These are phyloP conservation scores for Chesias legatella DNA, from an alignment of 2,888 invertebrate genomes.

Conservation along the genomic window DNA sequence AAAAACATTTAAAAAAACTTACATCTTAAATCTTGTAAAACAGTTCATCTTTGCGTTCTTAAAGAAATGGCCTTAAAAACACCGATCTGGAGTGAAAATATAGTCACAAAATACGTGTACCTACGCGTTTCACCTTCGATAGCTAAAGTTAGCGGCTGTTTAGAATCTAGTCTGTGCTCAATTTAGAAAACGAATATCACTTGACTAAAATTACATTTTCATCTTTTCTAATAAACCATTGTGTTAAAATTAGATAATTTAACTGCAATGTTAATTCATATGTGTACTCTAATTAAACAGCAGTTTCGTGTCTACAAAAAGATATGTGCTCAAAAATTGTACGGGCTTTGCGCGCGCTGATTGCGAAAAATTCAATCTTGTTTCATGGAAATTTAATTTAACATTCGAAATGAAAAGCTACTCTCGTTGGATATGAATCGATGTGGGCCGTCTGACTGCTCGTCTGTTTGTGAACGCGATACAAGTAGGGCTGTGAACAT, in stretches of 20 bases:
- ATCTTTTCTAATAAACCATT: too few species aligned
- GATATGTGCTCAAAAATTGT: slow-evolving; percentile 42
- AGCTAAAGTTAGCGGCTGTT: too few species aligned
- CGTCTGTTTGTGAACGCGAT: slow-evolving; percentile 66
- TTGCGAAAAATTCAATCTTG: slow-evolving; percentile 81
- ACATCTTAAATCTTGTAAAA: too few species aligned
- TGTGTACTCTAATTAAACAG: background rate
- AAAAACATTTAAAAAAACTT: too few species aligned
- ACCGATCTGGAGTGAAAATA: too few species aligned
- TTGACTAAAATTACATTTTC: too few species aligned
- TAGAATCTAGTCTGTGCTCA: too few species aligned
- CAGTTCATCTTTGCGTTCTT: too few species aligned
- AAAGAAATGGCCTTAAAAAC: too few species aligned
- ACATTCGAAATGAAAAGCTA: slow-evolving; percentile 78
- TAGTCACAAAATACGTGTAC: too few species aligned
- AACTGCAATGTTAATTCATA: background rate
- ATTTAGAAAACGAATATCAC: too few species aligned
- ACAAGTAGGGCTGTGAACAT: slow-evolving; percentile 9
- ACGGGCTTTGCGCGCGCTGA: slow-evolving; percentile 61
- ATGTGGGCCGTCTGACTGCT: slow-evolving; percentile 69
- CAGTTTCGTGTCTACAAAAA: slow-evolving; percentile 27
- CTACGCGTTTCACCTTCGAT: too few species aligned
- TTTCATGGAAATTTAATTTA: slow-evolving; percentile 81
- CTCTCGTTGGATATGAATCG: slow-evolving; percentile 75
- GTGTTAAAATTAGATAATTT: background rate